A percentile compares a stretch with the other conserved stretches of the same genome.
These are phyloP conservation scores for Girardinichthys multiradiatus DNA, from an alignment of 2,113 vertebrate species.

Conservation along the genomic window DNA sequence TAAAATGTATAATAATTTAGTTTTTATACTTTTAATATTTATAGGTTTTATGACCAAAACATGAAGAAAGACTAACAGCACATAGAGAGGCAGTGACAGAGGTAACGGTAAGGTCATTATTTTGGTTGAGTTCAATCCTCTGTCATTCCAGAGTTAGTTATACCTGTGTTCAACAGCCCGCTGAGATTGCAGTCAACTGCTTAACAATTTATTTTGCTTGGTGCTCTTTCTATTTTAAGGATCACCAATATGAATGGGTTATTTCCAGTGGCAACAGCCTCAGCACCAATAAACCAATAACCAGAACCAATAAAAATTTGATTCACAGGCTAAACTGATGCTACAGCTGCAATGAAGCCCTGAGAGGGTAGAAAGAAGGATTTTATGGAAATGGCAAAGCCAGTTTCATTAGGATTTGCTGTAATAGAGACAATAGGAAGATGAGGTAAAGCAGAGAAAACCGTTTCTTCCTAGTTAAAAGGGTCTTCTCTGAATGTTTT, in stretches of 20 bases:
- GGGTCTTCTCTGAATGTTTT: neutral
- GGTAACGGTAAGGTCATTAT: constrained; percentile 53
- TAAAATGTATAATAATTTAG: too few species aligned
- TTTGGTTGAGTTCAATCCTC: constrained; percentile 43
- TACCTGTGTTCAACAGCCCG: constrained; percentile 50
- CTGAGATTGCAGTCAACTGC: constrained; percentile 52
- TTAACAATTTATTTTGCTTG: constrained; percentile 33
- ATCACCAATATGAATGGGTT: constrained; percentile 43
- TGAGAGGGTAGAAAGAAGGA: constrained; percentile 30
- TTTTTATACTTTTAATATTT: neutral
- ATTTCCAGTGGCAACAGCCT: constrained; percentile 55
- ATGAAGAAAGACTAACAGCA: constrained; percentile 33
- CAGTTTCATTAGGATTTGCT: constrained; percentile 29
- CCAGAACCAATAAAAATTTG: constrained; percentile 51
- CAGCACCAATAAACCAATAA: constrained; percentile 25
- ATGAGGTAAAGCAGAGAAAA: neutral
- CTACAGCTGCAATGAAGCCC: constrained; percentile 51
- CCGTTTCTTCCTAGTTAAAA: neutral
- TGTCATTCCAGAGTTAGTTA: constrained; percentile 64
- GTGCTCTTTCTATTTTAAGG: constrained; percentile 57
- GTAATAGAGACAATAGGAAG: constrained; percentile 16
- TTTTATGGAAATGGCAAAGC: constrained; percentile 46
- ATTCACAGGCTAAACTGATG: constrained; percentile 62
- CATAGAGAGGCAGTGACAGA: constrained; percentile 31
- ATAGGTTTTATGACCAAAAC: neutral